Base-by-base conservation (phyloP, 2,797 vertebrate species). In the Gambelia wislizenii region DNA sequence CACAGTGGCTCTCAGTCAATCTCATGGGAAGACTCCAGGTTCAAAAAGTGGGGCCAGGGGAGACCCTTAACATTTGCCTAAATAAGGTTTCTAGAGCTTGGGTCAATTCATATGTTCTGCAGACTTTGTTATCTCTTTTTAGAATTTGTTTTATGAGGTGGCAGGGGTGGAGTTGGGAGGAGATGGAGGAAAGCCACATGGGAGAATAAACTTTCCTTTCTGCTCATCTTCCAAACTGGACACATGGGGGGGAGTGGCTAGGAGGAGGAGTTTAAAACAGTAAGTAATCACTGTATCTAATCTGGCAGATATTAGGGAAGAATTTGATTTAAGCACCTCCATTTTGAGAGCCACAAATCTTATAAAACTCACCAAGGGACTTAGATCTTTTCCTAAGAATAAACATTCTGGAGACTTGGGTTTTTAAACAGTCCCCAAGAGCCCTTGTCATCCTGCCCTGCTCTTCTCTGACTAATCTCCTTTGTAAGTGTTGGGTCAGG, bases 401-500 rank as follows among this genome's bases (percentile, higher is more conserved):
- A 95, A 96, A 95, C 87, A 94, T 76, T 61, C 39, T 59, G 56
- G 75, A 91, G 92, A 81, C 88, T 89, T 92, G 84, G 44, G 94
- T 94, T 92, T 95, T 91, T 95, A 95, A 95, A 95, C 95, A 96
- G 92, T 91, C 93, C 89, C 83, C 56, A 88, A 36, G 86, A 93
- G 83, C 91, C 92, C 91, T 91, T 93, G 96, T 91, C 64, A 82
- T 89, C 83, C 92, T 64, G 54, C 74, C 93, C 92, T 85, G 87
- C 39, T 93, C 93, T 90, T 89, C 93, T 94, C 91, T 97, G 95
- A 97, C 95, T 96, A 96, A 97, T 95, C 75, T 2, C 89, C 47
- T 93, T 96, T 92, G 93, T 95, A 97, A 96, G 96, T 96, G 96
- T 94, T 96, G 95, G 97, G 96, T 96, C 95, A 94, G 95, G 93